phyloP scores from a whole-genome alignment of 2,113 vertebrate genomes.

The Prunella himalayana region DNA sequence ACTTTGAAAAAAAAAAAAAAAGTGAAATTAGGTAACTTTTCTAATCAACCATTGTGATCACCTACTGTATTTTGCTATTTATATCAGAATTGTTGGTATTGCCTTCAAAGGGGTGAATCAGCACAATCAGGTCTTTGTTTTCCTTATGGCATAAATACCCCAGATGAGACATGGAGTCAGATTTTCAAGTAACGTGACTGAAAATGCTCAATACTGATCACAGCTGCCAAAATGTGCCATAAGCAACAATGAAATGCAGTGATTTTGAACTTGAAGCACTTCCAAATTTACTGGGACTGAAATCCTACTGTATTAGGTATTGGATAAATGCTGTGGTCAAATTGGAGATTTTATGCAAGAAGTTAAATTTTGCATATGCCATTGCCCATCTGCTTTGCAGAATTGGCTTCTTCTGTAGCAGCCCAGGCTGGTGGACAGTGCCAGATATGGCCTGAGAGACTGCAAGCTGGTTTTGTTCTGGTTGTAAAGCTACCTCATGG shows the following conservation, averaged over 20 bases:
- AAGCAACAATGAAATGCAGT: not conserved
- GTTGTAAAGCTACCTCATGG: not conserved
- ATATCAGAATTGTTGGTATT: not conserved
- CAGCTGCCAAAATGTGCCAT: not conserved
- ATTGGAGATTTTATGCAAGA: not conserved
- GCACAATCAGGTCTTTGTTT: not conserved
- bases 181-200: not conserved
- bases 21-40: not conserved
- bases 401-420: not conserved
- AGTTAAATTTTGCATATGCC: not conserved
- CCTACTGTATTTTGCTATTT: not conserved
- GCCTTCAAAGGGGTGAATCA: not conserved
- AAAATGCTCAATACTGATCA: not conserved
- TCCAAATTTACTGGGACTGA: not conserved
- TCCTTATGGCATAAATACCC: not conserved
- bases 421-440: not conserved
- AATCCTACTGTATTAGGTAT: not conserved
- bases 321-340: not conserved
- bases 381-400: not conserved
- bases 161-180: not conserved
- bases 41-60: not conserved
- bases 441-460: not conserved
- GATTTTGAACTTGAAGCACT: not conserved
- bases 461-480: not conserved
- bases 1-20: no score